These are phyloP conservation scores for Lithophane socia DNA, from an alignment of 2,888 invertebrate genomes.

Conservation along the genomic window DNA sequence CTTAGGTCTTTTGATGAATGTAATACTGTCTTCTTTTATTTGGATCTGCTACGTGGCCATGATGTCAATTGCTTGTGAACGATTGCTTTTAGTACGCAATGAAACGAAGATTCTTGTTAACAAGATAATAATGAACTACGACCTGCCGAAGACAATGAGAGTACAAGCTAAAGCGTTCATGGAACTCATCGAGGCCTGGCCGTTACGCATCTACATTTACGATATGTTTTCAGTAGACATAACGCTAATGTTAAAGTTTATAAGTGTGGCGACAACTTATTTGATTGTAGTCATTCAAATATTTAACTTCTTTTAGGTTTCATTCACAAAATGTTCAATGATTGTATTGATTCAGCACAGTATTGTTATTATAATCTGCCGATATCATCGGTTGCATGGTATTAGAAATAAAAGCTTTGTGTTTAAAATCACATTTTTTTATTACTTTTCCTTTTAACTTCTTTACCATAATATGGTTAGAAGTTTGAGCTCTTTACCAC, in stretches of 20 bases:
- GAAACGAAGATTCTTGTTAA: slow-evolving; percentile 77
- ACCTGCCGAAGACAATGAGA: slow-evolving; percentile 76
- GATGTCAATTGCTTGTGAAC: slow-evolving; percentile 77
- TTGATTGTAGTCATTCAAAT: slow-evolving; percentile 83
- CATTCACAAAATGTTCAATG: background rate
- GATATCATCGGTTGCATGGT: background rate
- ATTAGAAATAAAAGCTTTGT: slow-evolving; percentile 34
- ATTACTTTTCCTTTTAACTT: background rate
- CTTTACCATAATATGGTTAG: background rate
- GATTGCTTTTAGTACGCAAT: slow-evolving; percentile 72
- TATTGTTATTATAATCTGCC: slow-evolving; percentile 9
- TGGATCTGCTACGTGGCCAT: slow-evolving; percentile 72
- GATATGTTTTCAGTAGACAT: slow-evolving; percentile 83
- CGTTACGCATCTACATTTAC: slow-evolving; percentile 74
- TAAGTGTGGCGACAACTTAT: slow-evolving; percentile 82
- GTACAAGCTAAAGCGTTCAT: slow-evolving; percentile 81
- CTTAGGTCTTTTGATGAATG: slow-evolving; percentile 66
- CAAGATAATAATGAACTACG: slow-evolving; percentile 81
- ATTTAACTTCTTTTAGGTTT: slow-evolving; percentile 70
- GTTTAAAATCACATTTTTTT: slow-evolving; percentile 18
- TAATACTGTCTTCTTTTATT: slow-evolving; percentile 61
- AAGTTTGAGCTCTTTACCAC: background rate
- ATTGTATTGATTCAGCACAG: slow-evolving; percentile 15
- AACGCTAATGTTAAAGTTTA: slow-evolving; percentile 80
- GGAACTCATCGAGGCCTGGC: slow-evolving; percentile 79